Percentiles rank a stretch among this genome's conserved stretches.
These are phyloP conservation scores for Apodemus sylvaticus DNA, from an alignment of 2,113 vertebrate genomes.

Conservation along the genomic window DNA sequence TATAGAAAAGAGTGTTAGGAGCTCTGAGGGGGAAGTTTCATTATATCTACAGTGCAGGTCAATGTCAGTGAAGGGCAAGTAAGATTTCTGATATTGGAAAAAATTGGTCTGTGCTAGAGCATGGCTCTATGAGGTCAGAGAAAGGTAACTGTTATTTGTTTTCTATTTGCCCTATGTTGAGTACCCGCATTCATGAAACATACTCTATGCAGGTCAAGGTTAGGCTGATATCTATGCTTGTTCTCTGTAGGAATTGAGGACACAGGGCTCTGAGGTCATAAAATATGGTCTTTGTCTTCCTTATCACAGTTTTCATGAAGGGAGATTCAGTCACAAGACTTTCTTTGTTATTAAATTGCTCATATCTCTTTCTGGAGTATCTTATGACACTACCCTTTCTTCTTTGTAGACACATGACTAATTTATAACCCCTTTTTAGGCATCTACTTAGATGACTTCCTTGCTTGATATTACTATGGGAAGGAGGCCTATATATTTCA, in stretches of 20 bases:
- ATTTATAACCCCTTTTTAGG: not conserved
- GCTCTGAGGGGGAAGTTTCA: constrained; percentile 16
- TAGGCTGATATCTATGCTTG: not conserved
- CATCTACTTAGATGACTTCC: not conserved
- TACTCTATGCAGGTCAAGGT: not conserved
- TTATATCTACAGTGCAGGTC: not conserved
- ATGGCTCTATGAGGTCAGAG: not conserved
- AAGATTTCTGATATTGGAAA: constrained; percentile 32
- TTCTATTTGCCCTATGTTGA: not conserved
- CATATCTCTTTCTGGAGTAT: not conserved
- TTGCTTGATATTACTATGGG: not conserved
- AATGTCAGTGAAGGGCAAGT: constrained; percentile 16
- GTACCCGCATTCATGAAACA: not conserved
- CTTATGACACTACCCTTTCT: not conserved
- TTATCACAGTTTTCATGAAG: not conserved
- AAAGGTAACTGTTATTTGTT: not conserved
- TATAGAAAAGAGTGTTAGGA: constrained; percentile 35
- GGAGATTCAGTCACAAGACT: not conserved
- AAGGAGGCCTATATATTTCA: not conserved
- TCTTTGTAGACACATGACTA: not conserved
- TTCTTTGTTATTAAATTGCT: not conserved
- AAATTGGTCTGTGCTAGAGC: not conserved
- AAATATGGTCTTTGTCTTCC: not conserved
- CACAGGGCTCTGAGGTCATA: not conserved
- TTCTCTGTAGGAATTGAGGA: constrained; percentile 6